A percentile compares a stretch with the other conserved stretches of the same genome.
phyloP scores from a whole-genome alignment of 2,797 vertebrate genomes.

The Melanogrammus aeglefinus region DNA sequence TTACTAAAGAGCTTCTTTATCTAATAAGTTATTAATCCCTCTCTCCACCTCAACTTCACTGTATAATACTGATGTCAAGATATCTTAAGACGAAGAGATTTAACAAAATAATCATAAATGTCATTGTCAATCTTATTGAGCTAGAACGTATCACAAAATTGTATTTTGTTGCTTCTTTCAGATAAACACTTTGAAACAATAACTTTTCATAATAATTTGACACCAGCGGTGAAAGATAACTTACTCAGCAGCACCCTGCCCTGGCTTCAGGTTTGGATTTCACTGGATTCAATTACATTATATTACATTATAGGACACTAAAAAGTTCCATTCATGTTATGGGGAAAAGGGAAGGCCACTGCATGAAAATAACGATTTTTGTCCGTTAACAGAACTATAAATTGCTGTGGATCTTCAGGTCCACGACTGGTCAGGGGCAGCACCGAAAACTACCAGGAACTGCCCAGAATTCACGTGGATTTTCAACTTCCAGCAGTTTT shows the following conservation, averaged over 20 bases:
- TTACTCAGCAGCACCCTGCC: neutral
- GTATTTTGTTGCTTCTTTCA: neutral
- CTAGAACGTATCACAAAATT: neutral
- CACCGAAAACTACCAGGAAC: no score
- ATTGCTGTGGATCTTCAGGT: no score
- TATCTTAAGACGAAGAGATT: neutral
- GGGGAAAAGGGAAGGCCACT: neutral
- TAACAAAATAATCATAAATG: neutral
- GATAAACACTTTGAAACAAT: neutral
- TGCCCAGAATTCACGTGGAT: no score
- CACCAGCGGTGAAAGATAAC: neutral
- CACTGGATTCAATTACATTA: neutral
- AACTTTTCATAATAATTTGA: neutral
- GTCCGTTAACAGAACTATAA: no score
- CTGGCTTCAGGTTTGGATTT: neutral
- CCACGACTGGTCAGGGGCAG: no score
- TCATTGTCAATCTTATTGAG: neutral
- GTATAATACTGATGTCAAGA: neutral
- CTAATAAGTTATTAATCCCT: neutral
- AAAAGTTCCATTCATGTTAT: neutral
- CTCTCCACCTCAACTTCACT: neutral
- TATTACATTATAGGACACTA: neutral
- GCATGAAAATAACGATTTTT: no score
- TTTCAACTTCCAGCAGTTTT: no score
- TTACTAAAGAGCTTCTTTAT: neutral